Evolutionary conservation across 2,797 vertebrate genomes (phyloP), one percentile per base, ranked within the genome.

Genomic region (Artibeus jamaicensis): DNA sequence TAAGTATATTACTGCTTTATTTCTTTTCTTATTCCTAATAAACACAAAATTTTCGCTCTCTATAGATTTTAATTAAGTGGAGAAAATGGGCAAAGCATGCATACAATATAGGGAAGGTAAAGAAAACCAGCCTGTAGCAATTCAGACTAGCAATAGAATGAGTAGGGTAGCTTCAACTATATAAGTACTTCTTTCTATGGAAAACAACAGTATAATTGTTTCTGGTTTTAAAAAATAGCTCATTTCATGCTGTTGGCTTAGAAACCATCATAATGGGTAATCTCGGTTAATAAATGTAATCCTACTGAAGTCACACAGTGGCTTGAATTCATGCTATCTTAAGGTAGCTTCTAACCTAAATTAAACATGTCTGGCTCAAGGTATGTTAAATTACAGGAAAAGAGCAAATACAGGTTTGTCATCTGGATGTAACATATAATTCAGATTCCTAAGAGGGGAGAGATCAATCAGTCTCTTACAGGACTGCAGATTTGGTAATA

Each of bases 241-340:
- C 44, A 82, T 85, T 97, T 90, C 95, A 74, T 67, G 24, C 94
- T 21, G 95, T 89, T 97, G 95, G 94, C 96, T 71, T 95, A 86
- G 29, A 86, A 95, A 97, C 96, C 2, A 0, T 57, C 62, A 96
- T 76, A 87, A 94, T 37, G 53, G 95, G 82, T 95, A 94, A 76
- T 94, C 95, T 95, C 86, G 77, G 78, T 94, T 97, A 96, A 97
- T 97, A 70, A 74, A 78, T 14, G 12, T 65, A 4, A 32, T 82
- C 44, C 79, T 95, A 67, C 81, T 71, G 57, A 73, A 95, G 93
- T 91, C 96, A 95, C 89, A 87, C 34, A 81, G 44, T 24, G 59
- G 2, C 65, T 92, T 86, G 39, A 55, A 81, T 67, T 89, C 74
- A 65, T 18, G 6, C 39, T 84, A 48, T 65, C 37, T 57, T 57